Conservation (phyloP, 2,113 vertebrate species). For the Megatriorchis doriae region DNA sequence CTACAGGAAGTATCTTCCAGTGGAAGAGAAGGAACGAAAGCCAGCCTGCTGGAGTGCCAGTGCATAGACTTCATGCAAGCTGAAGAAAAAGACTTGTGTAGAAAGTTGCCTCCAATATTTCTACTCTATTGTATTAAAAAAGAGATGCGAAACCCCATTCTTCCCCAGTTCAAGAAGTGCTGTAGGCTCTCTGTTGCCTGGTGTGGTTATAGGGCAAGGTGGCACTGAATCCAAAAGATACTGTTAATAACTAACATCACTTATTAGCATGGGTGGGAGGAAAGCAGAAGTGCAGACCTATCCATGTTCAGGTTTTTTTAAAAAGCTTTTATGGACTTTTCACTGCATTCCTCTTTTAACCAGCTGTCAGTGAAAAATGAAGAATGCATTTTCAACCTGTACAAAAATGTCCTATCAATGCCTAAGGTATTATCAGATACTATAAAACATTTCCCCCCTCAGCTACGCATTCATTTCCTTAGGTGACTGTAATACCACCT, state of each 20-base stretch:
- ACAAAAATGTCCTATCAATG: constrained; percentile 39
- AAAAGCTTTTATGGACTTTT: constrained; percentile 11
- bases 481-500: neutral
- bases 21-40: neutral
- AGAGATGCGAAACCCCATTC: neutral
- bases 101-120: neutral
- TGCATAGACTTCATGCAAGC: neutral
- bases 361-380: constrained; percentile 66
- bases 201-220: neutral
- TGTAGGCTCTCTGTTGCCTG: neutral
- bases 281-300: neutral
- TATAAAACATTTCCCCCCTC: constrained; percentile 21
- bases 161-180: neutral
- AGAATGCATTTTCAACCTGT: constrained; percentile 47
- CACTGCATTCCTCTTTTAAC: constrained; percentile 43
- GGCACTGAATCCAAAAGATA: neutral
- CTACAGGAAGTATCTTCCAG: neutral
- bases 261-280: neutral
- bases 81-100: neutral
- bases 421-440: constrained; percentile 46
- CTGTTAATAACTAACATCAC: neutral
- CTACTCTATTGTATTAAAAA: neutral
- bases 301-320: neutral
- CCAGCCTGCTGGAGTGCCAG: neutral
- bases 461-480: constrained; percentile 28